Evolutionary conservation across 1,140 invertebrate species (phyloP).

Genomic region (Caenorhabditis latens): DNA sequence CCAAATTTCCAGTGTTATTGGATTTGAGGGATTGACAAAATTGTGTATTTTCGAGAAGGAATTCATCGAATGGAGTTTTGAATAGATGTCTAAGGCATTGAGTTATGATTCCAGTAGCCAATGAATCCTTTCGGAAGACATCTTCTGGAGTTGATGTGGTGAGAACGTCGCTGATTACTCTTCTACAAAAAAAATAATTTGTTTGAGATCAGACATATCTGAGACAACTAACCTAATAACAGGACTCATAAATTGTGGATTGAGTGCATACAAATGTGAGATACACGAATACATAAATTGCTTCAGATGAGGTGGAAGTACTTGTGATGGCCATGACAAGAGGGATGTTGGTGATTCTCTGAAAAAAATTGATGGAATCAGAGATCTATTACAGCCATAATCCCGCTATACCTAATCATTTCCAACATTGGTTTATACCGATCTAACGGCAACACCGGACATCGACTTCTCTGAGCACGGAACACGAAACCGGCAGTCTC

Average conservation of each 20-base stretch:
- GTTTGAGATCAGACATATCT: neutral
- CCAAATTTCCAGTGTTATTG: neutral
- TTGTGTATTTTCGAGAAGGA: slow-evolving; percentile 40
- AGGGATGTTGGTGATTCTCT: slow-evolving; percentile 14
- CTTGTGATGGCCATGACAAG: slow-evolving; percentile 20
- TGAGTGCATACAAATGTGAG: slow-evolving; percentile 32
- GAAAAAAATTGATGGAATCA: neutral
- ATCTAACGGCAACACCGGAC: slow-evolving; percentile 13
- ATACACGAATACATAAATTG: slow-evolving; percentile 51
- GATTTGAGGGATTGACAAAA: slow-evolving; percentile 6
- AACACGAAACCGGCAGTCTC: slow-evolving; percentile 11
- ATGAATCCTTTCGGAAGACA: slow-evolving; percentile 27
- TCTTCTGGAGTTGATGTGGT: slow-evolving; percentile 22
- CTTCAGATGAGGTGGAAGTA: slow-evolving; percentile 15
- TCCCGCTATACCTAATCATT: neutral
- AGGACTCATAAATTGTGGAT: slow-evolving; percentile 7
- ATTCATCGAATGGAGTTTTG: slow-evolving; percentile 46
- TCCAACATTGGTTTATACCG: slow-evolving; percentile 31
- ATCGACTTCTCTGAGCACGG: neutral
- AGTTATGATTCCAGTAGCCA: slow-evolving; percentile 27
- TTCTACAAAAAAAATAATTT: neutral
- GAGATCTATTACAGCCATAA: too few species aligned
- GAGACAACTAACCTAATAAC: neutral
- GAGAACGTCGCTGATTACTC: slow-evolving; percentile 13
- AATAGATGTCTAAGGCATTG: slow-evolving; percentile 31